Evolutionary conservation across 1,140 invertebrate species (phyloP), one percentile per base, ranked within the genome.

Genomic region (Dinoponera quadriceps): DNA sequence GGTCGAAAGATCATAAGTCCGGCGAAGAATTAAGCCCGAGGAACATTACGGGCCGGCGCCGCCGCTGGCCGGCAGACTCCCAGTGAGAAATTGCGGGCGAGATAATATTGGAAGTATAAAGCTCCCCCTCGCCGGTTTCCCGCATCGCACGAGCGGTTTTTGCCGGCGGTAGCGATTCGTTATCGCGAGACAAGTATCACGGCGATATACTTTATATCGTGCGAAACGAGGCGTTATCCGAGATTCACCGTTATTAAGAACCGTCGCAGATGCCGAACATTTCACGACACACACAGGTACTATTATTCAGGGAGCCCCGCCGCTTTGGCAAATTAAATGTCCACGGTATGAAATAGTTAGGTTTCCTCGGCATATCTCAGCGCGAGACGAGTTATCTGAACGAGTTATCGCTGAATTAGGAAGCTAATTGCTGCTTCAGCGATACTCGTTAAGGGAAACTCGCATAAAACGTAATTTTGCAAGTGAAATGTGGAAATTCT

Each of bases 71-170:
- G 48, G 33, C 51, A 27, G 54, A 71, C 33, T 59, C 54, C 18
- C 60, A 29, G 59, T 57, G 72, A 88, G 69, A 85, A 88, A 88
- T 88, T 88, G 87, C 82, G 66, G 38, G 18, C 66, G 48, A 85
- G 86, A 88, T 85, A 85, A 81, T 88, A 88, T 88, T 85, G 86
- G 86, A 88, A 88, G 84, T 85, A 75, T 88, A 72, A 88, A 80
- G 83, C 71, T 77, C 72, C 20, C 72, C 60, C n/a, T n/a, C 65
- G 44, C 68, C 14, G 63, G 75, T 78, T 78, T 82, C 85, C 82
- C 85, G 38, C 65, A 63, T 78, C 80, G 71, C 80, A 33, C 72
- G 71, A 71, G 69, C 78, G 73, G 38, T 83, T 80, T 20, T 71
- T 54, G 59, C 33, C 66, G 14, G 84, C 72, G 84, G 62, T 86